Base-by-base conservation (phyloP, 2,888 invertebrate genomes). In the Andrena bicolor region DNA sequence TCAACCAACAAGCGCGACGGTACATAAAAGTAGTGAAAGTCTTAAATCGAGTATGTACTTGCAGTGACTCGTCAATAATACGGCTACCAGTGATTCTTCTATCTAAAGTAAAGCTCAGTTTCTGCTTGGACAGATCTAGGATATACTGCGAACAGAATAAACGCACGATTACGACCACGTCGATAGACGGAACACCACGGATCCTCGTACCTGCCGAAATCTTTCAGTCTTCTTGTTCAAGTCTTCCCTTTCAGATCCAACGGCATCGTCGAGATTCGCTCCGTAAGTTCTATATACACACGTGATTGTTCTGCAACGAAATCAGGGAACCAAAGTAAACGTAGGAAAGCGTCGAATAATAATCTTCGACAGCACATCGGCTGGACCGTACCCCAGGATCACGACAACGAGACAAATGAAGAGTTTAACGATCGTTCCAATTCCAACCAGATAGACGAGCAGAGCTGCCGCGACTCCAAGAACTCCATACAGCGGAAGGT, bases 51-150 rank as follows among this genome's bases (percentile, higher is more conserved):
- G 60, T 79, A 90, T 90, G 88, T 90, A 93, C 95, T 94, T 97
- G 97, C 69, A 98, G 95, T 88, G 97, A 97, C 90, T 97, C 97
- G 94, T 98, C 98, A 80, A 98, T 98, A 48, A 97, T 95, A 90
- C 97, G 97, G 90, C 98, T 97, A 32, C 98, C 98, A 30, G 98
- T 98, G 84, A 98, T 96, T 90, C 98, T 94, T 86, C 91, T 94
- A 90, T 96, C 96, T 75, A 94, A 92, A 89, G 95, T 95, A 80
- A 92, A 93, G 75, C 89, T 92, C 88, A 91, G 89, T 85, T 92
- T 94, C 80, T 90, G 89, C 76, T 90, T 91, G 61, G 93, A 93
- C 76, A 92, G 77, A 48, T 92, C 90, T 68, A 91, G 85, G 75
- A 93, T 87, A 84, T 88, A 88, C 92, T 93, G 78, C 16, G 87